Conservation (phyloP, 2,113 vertebrate species). For the Spea multiplicata region DNA sequence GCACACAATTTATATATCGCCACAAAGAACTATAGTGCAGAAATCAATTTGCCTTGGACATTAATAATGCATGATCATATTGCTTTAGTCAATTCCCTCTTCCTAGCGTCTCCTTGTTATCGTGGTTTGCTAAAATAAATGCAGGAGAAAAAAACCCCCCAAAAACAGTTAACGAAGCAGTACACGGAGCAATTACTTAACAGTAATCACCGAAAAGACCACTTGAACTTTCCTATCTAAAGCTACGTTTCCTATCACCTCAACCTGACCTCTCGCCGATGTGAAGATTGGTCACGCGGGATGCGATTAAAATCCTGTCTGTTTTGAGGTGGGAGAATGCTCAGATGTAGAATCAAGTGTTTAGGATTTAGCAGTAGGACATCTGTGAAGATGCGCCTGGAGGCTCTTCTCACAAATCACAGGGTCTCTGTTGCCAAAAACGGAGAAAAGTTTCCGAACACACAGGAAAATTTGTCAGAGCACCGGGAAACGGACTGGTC, state of each 20-base stretch:
- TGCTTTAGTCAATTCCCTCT: slow-evolving; percentile 40
- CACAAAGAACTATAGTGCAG: slow-evolving; percentile 44
- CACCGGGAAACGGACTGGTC: background rate
- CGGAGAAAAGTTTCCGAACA: background rate
- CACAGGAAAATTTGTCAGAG: background rate
- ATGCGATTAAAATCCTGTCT: background rate
- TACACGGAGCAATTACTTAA: background rate
- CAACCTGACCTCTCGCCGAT: background rate
- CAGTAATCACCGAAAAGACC: background rate
- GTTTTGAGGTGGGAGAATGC: background rate
- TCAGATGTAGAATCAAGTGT: background rate
- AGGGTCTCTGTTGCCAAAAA: background rate
- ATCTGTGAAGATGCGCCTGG: background rate
- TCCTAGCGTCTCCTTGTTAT: slow-evolving; percentile 40
- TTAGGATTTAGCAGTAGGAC: background rate
- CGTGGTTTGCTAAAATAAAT: slow-evolving; percentile 48
- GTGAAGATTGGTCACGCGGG: background rate
- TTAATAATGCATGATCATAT: slow-evolving; percentile 49
- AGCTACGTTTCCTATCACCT: background rate
- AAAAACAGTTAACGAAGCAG: background rate
- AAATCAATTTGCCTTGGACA: slow-evolving; percentile 48
- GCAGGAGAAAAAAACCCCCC: slow-evolving; percentile 1
- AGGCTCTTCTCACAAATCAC: background rate
- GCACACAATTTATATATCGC: slow-evolving; percentile 45
- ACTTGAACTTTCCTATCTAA: background rate